These are phyloP conservation scores for Lagopus leucura DNA, from an alignment of 2,113 vertebrate genomes.

Conservation along the genomic window DNA sequence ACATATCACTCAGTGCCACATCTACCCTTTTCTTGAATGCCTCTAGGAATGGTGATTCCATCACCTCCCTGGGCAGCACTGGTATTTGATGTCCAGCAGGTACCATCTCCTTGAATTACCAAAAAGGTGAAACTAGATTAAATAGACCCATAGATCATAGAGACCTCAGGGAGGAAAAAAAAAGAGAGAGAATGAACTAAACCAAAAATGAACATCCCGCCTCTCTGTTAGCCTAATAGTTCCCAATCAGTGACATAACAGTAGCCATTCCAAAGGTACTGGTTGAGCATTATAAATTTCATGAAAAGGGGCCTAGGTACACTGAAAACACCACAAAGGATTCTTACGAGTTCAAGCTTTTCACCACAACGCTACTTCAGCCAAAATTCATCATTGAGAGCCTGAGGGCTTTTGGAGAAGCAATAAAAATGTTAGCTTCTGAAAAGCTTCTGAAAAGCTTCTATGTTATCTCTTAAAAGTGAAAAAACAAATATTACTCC, in stretches of 20 bases:
- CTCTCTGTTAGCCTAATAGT: background rate
- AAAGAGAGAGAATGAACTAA: background rate
- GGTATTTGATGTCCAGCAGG: background rate
- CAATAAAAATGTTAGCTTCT: background rate
- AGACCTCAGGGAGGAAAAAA: background rate
- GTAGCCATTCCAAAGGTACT: background rate
- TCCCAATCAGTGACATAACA: background rate
- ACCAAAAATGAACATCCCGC: background rate
- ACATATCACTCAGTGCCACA: background rate
- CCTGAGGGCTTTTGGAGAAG: background rate
- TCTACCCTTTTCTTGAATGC: too few relatives aligned
- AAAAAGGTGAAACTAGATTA: background rate
- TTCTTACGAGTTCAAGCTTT: background rate
- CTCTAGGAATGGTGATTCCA: too few relatives aligned
- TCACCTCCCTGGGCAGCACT: background rate
- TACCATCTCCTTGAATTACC: background rate
- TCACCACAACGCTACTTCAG: background rate
- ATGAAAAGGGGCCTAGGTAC: background rate
- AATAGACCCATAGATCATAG: background rate
- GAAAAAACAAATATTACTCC: background rate
- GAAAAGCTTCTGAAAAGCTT: conserved; percentile 7
- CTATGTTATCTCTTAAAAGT: background rate
- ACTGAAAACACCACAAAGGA: background rate
- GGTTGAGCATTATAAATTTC: background rate
- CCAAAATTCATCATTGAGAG: background rate